A percentile compares a stretch with the other conserved stretches of the same genome.
Evolutionary conservation across 2,888 invertebrate genomes (phyloP).

Genomic region (Adelognathus sp.): DNA sequence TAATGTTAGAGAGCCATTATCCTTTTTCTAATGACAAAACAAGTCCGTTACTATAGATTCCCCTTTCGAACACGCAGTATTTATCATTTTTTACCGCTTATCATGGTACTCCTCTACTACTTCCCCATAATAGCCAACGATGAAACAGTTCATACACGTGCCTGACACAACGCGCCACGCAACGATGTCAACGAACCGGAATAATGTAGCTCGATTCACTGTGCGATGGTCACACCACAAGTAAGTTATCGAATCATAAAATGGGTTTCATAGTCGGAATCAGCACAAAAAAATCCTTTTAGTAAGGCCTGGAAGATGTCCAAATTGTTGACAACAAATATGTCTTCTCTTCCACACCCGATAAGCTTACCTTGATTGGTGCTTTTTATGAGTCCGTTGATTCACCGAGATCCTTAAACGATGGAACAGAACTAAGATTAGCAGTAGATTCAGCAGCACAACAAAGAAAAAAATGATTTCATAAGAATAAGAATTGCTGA

Average conservation of each 20-base stretch:
- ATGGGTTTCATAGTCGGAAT: background rate
- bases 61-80: background rate
- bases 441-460: no score
- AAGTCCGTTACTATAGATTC: slow-evolving; percentile 17
- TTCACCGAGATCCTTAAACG: no score
- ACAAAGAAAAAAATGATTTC: no score
- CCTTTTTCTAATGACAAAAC: background rate
- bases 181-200: background rate
- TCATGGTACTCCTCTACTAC: background rate
- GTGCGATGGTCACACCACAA: background rate
- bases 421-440: no score
- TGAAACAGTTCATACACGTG: background rate
- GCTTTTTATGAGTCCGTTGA: no score
- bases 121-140: no score
- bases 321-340: no score
- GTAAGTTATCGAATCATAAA: background rate
- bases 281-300: background rate
- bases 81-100: background rate
- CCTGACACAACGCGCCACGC: background rate
- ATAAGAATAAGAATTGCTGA: no score
- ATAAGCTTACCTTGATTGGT: no score
- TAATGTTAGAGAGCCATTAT: background rate
- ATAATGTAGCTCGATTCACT: slow-evolving; percentile 14
- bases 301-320: no score
- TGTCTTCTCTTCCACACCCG: no score